Base-by-base conservation (phyloP, 2,888 invertebrate species). In the Siphonodentalium dalli region DNA sequence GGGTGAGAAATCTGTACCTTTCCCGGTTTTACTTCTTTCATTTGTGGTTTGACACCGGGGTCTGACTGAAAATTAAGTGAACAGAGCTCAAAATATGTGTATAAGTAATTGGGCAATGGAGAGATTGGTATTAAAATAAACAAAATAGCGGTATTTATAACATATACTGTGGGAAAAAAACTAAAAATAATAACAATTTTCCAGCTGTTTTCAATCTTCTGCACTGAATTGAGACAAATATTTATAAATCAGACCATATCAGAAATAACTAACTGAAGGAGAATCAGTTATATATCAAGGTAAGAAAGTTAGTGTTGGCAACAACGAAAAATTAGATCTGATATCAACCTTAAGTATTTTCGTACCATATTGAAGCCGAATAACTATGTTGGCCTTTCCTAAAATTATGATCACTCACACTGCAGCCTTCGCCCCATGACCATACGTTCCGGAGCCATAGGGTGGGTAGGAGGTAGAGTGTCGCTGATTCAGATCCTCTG, bases 371-470 rank as follows among this genome's bases (percentile, higher is more conserved):
- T 15, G 6, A 6, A 33, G 7, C 7, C 15, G 18, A 34, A 34
- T 38, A 5, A 53, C 56, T 5, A 56, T 31, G 23, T 39, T 15
- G 8, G 51, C 48, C 58, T 59, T 28, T n/a, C 15, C 13, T 37
- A 15, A 15, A 38, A 4, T 26, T 35, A 11, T 9, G 24, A 26
- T 21, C n/a, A 63, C 69, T 68, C 57, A 77, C 77, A 54, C 79
- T 77, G 61, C 73, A 73, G 1, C 67, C 66, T 23, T 71, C 66
- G 9, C 78, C 79, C 77, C 74, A 75, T 5, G 68, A 66, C 75
- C 75, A 75, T 28, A 68, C 65, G 49, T 75, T 75, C 33, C 82
- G 66, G 59, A 69, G 80, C 80, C 80, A 82, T 1, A 81, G 52
- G 5, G 72, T 73, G 0, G 81, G 82, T 11, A 82, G 51, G 11